These are phyloP conservation scores for Talpa occidentalis DNA, from an alignment of 2,113 vertebrate genomes.

Conservation along the genomic window DNA sequence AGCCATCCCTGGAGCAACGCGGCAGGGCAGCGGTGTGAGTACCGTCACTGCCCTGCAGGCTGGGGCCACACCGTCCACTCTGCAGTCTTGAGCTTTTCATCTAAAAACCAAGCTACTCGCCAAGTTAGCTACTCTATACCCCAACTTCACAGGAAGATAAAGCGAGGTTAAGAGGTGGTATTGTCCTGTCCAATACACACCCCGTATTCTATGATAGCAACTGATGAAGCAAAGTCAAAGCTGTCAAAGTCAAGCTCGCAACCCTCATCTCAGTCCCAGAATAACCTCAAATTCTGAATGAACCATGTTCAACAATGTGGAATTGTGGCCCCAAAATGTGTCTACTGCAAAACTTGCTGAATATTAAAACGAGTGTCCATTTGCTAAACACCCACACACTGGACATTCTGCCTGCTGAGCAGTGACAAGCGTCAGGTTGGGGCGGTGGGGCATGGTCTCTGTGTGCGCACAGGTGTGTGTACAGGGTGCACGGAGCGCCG, in stretches of 20 bases:
- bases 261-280: neutral
- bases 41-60: no score
- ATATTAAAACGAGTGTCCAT: neutral
- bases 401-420: neutral
- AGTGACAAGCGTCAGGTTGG: neutral
- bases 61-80: no score
- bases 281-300: neutral
- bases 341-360: neutral
- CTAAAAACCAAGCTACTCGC: neutral
- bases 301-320: neutral
- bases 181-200: neutral
- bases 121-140: neutral
- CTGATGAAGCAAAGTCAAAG: neutral
- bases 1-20: no score
- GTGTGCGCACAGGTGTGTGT: neutral
- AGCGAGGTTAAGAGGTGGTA: neutral
- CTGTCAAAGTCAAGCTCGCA: neutral
- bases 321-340: neutral
- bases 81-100: neutral
- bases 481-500: neutral
- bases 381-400: neutral
- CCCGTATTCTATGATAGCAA: no score
- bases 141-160: neutral
- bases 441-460: accelerated
- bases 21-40: no score